Percentiles rank a stretch among this genome's conserved stretches.
Conservation (phyloP, 30 jellyfish, hydroid and myxozoan species). For the Aurelia coerulea region DNA sequence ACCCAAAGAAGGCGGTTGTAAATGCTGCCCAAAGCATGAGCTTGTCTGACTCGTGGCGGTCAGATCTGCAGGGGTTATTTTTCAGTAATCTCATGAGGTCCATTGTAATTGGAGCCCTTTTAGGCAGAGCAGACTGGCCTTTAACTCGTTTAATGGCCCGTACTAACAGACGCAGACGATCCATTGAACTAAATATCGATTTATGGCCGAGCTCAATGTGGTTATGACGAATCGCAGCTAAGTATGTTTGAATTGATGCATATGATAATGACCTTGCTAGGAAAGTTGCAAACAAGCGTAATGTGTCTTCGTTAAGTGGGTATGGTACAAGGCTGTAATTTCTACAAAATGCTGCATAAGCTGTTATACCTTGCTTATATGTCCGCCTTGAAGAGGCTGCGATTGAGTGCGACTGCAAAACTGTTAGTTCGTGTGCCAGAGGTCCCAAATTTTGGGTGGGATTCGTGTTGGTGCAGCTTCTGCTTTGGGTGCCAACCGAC, state of each 20-base stretch:
- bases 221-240: background rate
- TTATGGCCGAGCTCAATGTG: background rate
- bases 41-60: background rate
- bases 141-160: constrained; percentile 12
- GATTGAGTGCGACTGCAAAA: background rate
- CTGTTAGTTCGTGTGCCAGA: background rate
- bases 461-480: constrained; percentile 4
- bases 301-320: background rate
- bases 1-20: constrained; percentile 22
- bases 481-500: constrained; percentile 20
- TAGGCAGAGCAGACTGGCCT: background rate
- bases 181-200: background rate
- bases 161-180: background rate
- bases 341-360: background rate
- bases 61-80: background rate
- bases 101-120: background rate
- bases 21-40: constrained; percentile 21
- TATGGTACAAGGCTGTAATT: background rate
- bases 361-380: background rate
- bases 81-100: background rate
- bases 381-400: background rate
- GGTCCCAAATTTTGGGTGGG: constrained; percentile 15
- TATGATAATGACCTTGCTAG: background rate
- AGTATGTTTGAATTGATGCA: background rate
- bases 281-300: background rate